phyloP scores from a whole-genome alignment of 1,140 invertebrate genomes.

The Heliconius eleuchia region DNA sequence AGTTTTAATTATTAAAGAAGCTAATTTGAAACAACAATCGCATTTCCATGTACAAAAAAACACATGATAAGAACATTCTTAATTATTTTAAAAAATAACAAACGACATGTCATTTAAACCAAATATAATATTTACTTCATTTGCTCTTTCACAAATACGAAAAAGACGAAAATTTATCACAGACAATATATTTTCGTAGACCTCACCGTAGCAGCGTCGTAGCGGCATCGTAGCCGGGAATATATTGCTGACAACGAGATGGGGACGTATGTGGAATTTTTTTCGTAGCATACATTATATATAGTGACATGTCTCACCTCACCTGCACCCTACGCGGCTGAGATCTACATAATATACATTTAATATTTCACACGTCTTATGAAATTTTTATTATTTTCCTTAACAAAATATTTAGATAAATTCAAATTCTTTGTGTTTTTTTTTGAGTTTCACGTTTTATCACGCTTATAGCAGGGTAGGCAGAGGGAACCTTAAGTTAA shows the following conservation, averaged over 20 bases:
- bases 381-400: not conserved
- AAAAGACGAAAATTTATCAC: not conserved
- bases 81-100: not conserved
- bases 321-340: not conserved
- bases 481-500: no score
- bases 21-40: no score
- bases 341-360: conserved; percentile 1
- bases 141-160: no score
- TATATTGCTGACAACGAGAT: conserved; percentile 17
- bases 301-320: conserved; percentile 3
- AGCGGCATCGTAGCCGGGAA: not conserved
- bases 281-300: conserved; percentile 25
- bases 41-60: no score
- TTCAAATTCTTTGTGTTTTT: no score
- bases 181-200: conserved; percentile 5
- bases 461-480: no score
- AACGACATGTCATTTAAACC: not conserved
- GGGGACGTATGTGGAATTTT: conserved; percentile 9
- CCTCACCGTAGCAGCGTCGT: not conserved
- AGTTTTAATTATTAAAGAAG: no score
- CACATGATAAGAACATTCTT: not conserved
- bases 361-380: conserved; percentile 2
- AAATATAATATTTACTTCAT: no score
- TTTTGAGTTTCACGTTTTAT: no score
- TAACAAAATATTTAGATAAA: not conserved